phyloP scores from a whole-genome alignment of 2,113 vertebrate species.

The Syrrhaptes paradoxus region DNA sequence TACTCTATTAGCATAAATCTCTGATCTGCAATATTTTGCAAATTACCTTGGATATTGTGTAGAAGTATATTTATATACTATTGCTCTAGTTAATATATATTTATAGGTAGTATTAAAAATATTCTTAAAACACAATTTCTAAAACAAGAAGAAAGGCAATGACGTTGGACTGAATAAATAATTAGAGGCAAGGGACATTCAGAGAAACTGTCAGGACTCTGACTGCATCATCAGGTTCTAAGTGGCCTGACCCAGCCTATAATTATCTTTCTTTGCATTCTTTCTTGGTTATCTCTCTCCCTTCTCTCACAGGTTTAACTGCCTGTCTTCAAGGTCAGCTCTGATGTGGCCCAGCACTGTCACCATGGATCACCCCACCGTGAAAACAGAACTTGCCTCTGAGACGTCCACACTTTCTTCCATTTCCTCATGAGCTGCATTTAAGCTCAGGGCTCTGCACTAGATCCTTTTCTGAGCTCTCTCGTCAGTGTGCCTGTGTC shows the following conservation, averaged over 20 bases:
- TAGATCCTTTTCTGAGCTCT: background rate
- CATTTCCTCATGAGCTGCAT: background rate
- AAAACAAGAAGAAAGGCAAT: background rate
- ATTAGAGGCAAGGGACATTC: background rate
- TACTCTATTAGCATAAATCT: background rate
- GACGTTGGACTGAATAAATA: background rate
- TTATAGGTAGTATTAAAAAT: background rate
- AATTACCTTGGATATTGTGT: background rate
- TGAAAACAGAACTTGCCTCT: background rate
- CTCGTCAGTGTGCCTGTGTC: background rate
- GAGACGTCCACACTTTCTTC: background rate
- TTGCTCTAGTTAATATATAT: background rate
- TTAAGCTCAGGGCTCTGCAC: background rate
- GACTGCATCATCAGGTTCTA: background rate
- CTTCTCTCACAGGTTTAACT: background rate
- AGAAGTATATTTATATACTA: background rate
- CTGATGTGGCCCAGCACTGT: background rate
- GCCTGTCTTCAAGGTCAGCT: background rate
- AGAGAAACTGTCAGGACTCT: background rate
- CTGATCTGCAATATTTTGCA: background rate
- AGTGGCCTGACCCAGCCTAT: background rate
- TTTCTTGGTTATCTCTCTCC: background rate
- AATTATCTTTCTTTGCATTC: background rate
- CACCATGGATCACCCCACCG: background rate
- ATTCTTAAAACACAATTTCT: background rate